Evolutionary conservation across 2,888 invertebrate genomes (phyloP).

Genomic region (Smittia aterrima): DNA sequence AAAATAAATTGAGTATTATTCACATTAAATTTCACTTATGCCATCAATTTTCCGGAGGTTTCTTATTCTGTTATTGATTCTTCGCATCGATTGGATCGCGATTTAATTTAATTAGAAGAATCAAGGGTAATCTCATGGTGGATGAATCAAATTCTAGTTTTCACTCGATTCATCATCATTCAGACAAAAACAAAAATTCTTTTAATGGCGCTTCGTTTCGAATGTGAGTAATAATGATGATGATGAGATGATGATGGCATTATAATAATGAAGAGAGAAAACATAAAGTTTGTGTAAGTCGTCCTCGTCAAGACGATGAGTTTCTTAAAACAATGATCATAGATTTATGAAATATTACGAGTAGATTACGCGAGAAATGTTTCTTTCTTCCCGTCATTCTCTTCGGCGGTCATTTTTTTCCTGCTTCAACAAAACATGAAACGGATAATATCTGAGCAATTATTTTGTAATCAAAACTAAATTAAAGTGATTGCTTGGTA

Average conservation of each 20-base stretch:
- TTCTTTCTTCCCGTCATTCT: not conserved
- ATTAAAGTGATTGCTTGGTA: constrained; percentile 38
- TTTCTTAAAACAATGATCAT: not conserved
- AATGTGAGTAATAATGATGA: constrained; percentile 22
- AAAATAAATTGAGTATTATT: constrained; percentile 39
- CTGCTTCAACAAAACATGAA: too few species aligned
- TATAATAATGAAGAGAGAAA: constrained; percentile 34
- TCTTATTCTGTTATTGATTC: constrained; percentile 15
- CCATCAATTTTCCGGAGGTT: constrained; percentile 1
- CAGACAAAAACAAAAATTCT: not conserved
- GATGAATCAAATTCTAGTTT: not conserved
- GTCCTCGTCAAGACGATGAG: not conserved
- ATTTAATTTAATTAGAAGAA: constrained; percentile 26
- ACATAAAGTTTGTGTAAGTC: not conserved
- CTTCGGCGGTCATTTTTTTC: constrained; percentile 23
- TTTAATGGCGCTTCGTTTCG: constrained; percentile 36
- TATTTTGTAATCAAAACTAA: constrained; percentile 41
- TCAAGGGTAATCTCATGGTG: not conserved
- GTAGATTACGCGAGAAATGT: not conserved
- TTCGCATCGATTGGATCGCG: constrained; percentile 7
- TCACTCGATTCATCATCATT: not conserved
- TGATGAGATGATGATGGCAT: constrained; percentile 40
- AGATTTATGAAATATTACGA: not conserved
- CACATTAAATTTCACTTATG: constrained; percentile 16
- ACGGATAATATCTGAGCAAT: constrained; percentile 29